These are phyloP conservation scores for Temnothorax nylanderi DNA, from an alignment of 1,140 invertebrate species.

Conservation along the genomic window DNA sequence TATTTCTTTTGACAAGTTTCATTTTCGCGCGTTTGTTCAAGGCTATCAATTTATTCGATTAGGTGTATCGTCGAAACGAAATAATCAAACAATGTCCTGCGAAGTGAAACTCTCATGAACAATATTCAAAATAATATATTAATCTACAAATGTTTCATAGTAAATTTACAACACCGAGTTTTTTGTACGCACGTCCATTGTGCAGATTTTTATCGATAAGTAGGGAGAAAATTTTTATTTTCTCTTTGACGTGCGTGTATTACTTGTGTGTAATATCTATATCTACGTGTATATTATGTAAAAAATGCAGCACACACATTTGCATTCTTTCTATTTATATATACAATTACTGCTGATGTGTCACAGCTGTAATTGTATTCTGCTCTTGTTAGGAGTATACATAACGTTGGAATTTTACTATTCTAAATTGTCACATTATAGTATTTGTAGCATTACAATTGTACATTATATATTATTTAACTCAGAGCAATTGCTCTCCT, in stretches of 20 bases:
- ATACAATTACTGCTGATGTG: neutral
- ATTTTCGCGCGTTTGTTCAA: constrained; percentile 28
- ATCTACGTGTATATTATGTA: neutral
- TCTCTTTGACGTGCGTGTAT: neutral
- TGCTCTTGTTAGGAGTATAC: neutral
- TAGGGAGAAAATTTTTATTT: neutral
- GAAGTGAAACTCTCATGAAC: constrained; percentile 17
- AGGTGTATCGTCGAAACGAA: neutral
- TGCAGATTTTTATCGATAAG: neutral
- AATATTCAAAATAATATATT: constrained; percentile 23
- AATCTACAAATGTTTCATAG: constrained; percentile 9
- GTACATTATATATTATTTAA: constrained; percentile 34
- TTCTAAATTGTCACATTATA: constrained; percentile 1
- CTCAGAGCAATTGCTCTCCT: neutral
- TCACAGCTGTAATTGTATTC: neutral
- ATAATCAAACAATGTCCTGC: neutral
- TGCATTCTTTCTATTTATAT: constrained; percentile 14
- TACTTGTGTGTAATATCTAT: neutral
- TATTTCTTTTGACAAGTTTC: neutral
- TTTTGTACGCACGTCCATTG: neutral
- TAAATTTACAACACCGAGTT: neutral
- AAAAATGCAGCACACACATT: neutral
- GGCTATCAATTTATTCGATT: constrained; percentile 36
- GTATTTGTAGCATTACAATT: constrained; percentile 34
- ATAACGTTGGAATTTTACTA: neutral